Evolutionary conservation across 2,797 vertebrate species (phyloP).

Genomic region (Ispidina picta): DNA sequence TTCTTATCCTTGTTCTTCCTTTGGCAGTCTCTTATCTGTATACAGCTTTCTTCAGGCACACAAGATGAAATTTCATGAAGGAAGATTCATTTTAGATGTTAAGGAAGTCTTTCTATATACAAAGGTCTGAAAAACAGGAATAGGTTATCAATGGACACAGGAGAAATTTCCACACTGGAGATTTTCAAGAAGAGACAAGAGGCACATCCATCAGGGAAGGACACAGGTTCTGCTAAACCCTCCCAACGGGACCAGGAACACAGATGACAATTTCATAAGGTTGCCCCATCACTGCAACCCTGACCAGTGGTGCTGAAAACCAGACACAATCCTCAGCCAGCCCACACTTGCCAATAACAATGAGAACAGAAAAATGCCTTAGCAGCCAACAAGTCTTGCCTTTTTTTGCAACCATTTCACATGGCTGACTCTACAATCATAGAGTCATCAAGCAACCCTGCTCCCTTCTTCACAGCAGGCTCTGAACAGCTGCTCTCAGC

Average conservation of each 20-base stretch:
- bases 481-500: background rate
- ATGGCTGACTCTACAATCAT: background rate
- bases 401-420: background rate
- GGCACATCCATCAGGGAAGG: background rate
- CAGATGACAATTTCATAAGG: background rate
- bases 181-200: background rate
- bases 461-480: background rate
- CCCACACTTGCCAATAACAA: background rate
- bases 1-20: background rate
- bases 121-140: background rate
- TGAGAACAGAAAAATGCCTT: background rate
- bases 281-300: background rate
- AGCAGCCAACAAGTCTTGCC: background rate
- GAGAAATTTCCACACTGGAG: background rate
- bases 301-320: background rate
- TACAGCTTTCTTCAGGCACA: background rate
- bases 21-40: background rate
- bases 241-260: fast-evolving
- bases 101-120: background rate
- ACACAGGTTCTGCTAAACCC: background rate
- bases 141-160: background rate
- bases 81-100: background rate
- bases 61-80: background rate
- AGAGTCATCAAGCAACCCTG: fast-evolving
- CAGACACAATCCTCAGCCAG: background rate